These are phyloP conservation scores for Lutjanus campechanus DNA, from an alignment of 2,797 vertebrate species.

Conservation along the genomic window DNA sequence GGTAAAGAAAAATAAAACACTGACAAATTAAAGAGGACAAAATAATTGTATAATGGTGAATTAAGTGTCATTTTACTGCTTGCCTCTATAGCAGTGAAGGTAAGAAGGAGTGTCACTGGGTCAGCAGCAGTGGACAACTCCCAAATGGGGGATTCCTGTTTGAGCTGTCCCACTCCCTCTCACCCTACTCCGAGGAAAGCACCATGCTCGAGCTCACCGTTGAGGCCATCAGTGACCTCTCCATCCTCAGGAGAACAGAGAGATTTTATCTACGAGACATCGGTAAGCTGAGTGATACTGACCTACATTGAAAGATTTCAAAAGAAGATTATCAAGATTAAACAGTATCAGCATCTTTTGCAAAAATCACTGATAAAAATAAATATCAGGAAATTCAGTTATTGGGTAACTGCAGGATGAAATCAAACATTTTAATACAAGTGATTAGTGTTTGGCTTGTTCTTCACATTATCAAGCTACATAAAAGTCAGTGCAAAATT, in stretches of 20 bases:
- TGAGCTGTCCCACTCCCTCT: constrained; percentile 72
- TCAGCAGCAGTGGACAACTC: neutral
- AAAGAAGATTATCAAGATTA: constrained; percentile 19
- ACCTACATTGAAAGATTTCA: constrained; percentile 8
- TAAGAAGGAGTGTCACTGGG: constrained; percentile 66
- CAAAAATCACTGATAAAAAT: neutral
- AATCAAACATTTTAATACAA: neutral
- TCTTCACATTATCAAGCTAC: neutral
- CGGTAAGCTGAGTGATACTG: constrained; percentile 61
- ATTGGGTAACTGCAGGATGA: neutral
- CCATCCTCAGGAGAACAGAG: constrained; percentile 54
- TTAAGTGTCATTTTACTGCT: constrained; percentile 1
- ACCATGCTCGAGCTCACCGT: constrained; percentile 71
- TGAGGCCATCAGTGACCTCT: constrained; percentile 68
- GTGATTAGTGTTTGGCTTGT: too few species aligned
- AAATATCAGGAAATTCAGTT: neutral
- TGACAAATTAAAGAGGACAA: neutral
- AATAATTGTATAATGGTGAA: neutral
- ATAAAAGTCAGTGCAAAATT: neutral
- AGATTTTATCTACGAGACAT: constrained; percentile 85
- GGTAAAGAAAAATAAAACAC: constrained; percentile 64
- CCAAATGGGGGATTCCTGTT: constrained; percentile 62
- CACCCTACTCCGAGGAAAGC: constrained; percentile 81
- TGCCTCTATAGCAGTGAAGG: constrained; percentile 54
- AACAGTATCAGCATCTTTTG: neutral